Base-by-base conservation (phyloP, 2,797 vertebrate genomes). In the Pantherophis vulpinus region DNA sequence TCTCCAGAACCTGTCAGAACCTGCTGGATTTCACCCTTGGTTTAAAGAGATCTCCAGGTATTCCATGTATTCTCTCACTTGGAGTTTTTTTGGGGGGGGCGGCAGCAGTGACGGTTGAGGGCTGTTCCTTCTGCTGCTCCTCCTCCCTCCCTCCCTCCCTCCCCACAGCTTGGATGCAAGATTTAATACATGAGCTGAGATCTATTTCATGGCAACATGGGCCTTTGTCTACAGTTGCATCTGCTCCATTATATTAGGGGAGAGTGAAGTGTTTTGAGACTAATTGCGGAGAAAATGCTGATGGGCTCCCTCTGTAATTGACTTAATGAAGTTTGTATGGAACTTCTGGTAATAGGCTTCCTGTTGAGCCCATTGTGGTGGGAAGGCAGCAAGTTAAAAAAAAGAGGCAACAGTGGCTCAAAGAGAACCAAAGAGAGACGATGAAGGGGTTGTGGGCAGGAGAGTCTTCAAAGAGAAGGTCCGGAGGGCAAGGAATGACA, bases 241-340 rank as follows among this genome's bases (percentile, higher is more conserved):
- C 97, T 98, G 97, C 96, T 97, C 96, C 94, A 74, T 96, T 95
- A 96, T 97, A 97, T 97, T 97, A 96, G 95, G 79, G 94, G 96
- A 97, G 96, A 97, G 95, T 96, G 96, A 97, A 97, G 96, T 95
- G 92, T 97, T 97, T 97, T 97, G 97, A 97, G 97, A 96, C 97
- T 97, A 98, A 98, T 98, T 97, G 97, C 97, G 96, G 96, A 95
- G 97, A 97, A 83, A 97, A 97, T 95, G 96, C 96, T 97, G 97
- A 97, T 97, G 97, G 97, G 97, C 97, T 97, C 96, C 96, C 95
- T 92, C 94, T 96, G 96, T 98, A 98, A 97, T 98, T 97, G 97
- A 97, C 97, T 97, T 98, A 98, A 98, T 97, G 97, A 97, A 97
- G 97, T 98, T 97, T 96, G 95, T 96, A 96, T 95, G 96, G 97